Evolutionary conservation across 2,888 invertebrate species (phyloP).

Genomic region (Diloba caeruleocephala): DNA sequence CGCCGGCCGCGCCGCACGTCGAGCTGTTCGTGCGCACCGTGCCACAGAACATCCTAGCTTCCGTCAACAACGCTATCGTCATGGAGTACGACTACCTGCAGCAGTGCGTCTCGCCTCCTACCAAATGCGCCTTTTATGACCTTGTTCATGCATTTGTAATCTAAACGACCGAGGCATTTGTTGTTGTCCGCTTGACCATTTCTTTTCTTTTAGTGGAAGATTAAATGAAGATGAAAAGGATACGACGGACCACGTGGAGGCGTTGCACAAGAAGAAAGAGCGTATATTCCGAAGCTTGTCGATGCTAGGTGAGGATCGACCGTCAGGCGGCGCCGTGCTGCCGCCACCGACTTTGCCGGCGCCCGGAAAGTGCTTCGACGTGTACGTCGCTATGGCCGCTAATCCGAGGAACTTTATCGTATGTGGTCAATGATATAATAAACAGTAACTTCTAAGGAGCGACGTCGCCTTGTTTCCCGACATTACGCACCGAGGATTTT

Average conservation of each 20-base stretch:
- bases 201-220: constrained; percentile 64
- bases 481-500: no score
- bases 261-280: constrained; percentile 82
- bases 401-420: constrained; percentile 93
- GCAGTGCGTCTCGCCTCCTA: constrained; percentile 65
- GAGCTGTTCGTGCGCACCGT: constrained; percentile 92
- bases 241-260: constrained; percentile 74
- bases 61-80: constrained; percentile 92
- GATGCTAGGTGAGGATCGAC: constrained; percentile 32
- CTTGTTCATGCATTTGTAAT: constrained; percentile 1
- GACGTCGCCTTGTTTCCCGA: no score
- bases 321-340: constrained; percentile 66
- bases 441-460: not conserved
- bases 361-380: constrained; percentile 90
- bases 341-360: constrained; percentile 78
- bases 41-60: constrained; percentile 90
- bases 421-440: not conserved
- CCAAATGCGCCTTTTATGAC: not conserved
- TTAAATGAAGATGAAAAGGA: constrained; percentile 69
- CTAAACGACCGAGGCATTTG: constrained; percentile 1
- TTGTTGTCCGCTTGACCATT: not conserved
- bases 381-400: constrained; percentile 93
- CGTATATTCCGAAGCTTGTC: constrained; percentile 78
- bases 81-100: constrained; percentile 89
- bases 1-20: constrained; percentile 83